Evolutionary conservation across 2,113 vertebrate species (phyloP), one percentile per base, ranked within the genome.

Genomic region (Pipra filicauda): DNA sequence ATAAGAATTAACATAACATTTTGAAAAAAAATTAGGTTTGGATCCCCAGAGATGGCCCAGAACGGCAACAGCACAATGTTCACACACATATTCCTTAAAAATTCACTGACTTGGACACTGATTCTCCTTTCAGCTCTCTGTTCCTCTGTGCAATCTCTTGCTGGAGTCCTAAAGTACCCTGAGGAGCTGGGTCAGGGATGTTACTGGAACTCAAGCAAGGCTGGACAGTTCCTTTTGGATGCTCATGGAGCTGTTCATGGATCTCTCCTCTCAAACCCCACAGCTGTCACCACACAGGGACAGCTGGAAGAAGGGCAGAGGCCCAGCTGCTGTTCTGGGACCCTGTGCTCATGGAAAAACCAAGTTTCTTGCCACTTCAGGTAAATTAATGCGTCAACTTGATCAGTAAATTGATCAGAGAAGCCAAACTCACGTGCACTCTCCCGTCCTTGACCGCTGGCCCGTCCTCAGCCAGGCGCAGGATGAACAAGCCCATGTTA

Each of bases 401-500:
- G 24, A 64, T 31, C 31, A 33, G 20, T 7, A 11, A 7, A 48
- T 8, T 1, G 12, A 11, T 52, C 6, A 27, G 71, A 49, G 26
- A 33, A 96, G 64, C 98, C 98, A 3, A 98, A 98, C 99, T 98
- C 95, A 99, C 99, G 0, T 99, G 99, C 70, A 99, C 99, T 78
- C 99, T 96, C 49, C 99, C 99, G 8, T 99, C 99, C 57, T 98
- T 99, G 35, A 99, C 98, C 17, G 99, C 99, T 0, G 99, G 98
- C 8, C 99, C 99, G 0, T 99, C 99, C 92, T 99, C 99, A 4
- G 99, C 99, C 15, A 99, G 98, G 2, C 99, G 98, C 31, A 99
- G 99, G 96, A 99, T 99, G 96, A 99, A 99, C 26, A 99, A 97
- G 9, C 99, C 99, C 99, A 99, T 99, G 97, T 99, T 99, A 92